These are phyloP conservation scores for Scolanthus callimorphus DNA, from an alignment of 92 coral and sea anemone genomes.

Conservation along the genomic window DNA sequence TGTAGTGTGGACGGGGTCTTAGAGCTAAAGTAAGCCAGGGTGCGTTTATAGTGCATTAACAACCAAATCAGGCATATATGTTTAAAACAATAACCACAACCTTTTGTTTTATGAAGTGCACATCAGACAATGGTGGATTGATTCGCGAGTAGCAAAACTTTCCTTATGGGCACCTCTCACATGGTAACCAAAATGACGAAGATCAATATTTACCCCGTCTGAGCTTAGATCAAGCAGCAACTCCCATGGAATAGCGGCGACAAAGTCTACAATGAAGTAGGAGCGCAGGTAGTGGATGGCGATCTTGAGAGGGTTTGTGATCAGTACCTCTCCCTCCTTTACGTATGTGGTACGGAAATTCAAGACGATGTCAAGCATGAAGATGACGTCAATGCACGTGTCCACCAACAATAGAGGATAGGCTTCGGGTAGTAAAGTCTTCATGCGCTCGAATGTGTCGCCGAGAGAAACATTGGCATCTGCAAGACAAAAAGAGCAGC, in stretches of 20 bases:
- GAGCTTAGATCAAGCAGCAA: slow-evolving; percentile 48
- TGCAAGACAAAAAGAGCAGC: slow-evolving; percentile 1
- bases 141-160: too few relatives aligned
- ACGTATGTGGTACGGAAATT: slow-evolving; percentile 96
- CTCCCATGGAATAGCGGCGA: slow-evolving; percentile 99
- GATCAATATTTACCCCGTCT: slow-evolving; percentile 66
- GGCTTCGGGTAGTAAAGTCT: slow-evolving; percentile 44
- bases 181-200: too few relatives aligned
- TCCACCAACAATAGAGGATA: slow-evolving; percentile 70
- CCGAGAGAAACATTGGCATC: slow-evolving; percentile 18
- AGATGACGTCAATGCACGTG: slow-evolving; percentile 75
- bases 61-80: too few relatives aligned
- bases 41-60: too few relatives aligned
- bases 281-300: slow-evolving; percentile 89
- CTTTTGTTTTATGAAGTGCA: too few relatives aligned
- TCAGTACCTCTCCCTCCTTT: slow-evolving; percentile 75
- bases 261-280: slow-evolving; percentile 90
- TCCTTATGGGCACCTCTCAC: too few relatives aligned
- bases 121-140: too few relatives aligned
- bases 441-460: slow-evolving; percentile 38
- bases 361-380: slow-evolving; percentile 87
- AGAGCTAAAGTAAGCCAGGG: too few relatives aligned
- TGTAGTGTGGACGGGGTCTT: too few relatives aligned
- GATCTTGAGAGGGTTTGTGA: slow-evolving; percentile 86
- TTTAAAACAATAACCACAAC: too few relatives aligned